Evolutionary conservation across 1,140 invertebrate genomes (phyloP).

Genomic region (Diprion similis): DNA sequence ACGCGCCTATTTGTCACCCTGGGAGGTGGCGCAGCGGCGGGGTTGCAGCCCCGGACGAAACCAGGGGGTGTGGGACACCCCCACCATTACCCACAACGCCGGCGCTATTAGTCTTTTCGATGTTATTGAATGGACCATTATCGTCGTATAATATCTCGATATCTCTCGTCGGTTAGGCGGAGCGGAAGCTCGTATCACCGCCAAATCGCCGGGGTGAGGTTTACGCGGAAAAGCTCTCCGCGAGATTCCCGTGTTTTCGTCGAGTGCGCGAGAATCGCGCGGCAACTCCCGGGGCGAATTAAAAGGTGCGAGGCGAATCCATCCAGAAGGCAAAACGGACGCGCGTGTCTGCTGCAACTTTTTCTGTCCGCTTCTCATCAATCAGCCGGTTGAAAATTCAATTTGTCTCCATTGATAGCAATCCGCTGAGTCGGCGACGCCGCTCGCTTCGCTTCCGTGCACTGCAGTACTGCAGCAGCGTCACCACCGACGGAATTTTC

Average conservation of each 20-base stretch:
- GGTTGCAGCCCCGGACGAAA: not conserved
- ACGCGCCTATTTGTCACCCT: slow-evolving; percentile 37
- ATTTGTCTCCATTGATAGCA: not conserved
- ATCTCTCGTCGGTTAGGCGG: slow-evolving; percentile 32
- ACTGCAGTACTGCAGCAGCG: too few relatives aligned
- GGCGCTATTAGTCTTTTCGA: slow-evolving; percentile 42
- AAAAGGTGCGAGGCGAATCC: too few relatives aligned
- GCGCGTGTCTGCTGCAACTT: not conserved
- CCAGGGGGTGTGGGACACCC: slow-evolving; percentile 25
- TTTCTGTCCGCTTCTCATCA: not conserved
- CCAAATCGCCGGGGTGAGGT: not conserved
- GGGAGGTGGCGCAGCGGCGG: slow-evolving; percentile 6
- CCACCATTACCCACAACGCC: slow-evolving; percentile 44
- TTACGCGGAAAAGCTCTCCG: not conserved
- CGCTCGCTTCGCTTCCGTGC: not conserved
- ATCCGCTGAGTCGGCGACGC: not conserved
- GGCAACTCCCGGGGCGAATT: too few relatives aligned
- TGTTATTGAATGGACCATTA: slow-evolving; percentile 46
- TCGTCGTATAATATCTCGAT: slow-evolving; percentile 46
- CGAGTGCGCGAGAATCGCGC: not conserved
- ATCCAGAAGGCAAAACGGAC: too few relatives aligned
- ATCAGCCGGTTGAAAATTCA: not conserved
- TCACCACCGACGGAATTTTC: not conserved
- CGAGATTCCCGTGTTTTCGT: not conserved
- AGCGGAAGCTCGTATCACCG: not conserved